Base-by-base conservation (phyloP, 2,888 invertebrate genomes). In the Lacanobia oleracea region DNA sequence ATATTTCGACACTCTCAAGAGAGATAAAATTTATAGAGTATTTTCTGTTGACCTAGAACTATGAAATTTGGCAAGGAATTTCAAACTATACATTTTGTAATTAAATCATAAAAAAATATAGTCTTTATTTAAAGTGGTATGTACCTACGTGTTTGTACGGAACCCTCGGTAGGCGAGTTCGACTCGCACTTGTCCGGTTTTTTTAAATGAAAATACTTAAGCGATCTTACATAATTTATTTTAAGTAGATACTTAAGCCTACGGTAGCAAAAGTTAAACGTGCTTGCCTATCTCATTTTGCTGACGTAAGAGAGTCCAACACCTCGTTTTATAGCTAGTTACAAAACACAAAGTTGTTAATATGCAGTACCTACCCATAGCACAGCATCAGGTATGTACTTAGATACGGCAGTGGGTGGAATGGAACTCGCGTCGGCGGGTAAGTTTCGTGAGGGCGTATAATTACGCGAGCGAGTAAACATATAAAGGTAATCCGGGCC, bases 401-500 rank as follows among this genome's bases (percentile, higher is more conserved):
- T 75, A 61, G 70, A 53, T 70, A 59, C 63, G 60, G 62, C 60
- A 77, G 72, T 61, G 82, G 75, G 76, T 79, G 65, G 75, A 75
- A 66, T 66, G 70, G 71, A 77, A 73, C 77, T 74, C 79, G 68
- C 74, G 73, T 72, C 84, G 79, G 79, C 77, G 88, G 91, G 88
- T 89, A 94, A 94, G 94, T 94, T 95, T 93, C 93, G 93, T 93
- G 94, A 92, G 95, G 93, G 93, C 91, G 95, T 94, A 94, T 95
- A 95, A 95, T 95, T 95, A 95, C 94, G 94, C 93, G 93, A 92
- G 92, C 93, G 94, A 92, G 94, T 94, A 95, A 95, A 95, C 95
- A 95, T 93, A 94, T 94, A 94, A 95, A 94, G 95, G 95, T 95
- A 95, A 95, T 95, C 95, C 95, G 94, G 94, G 94, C 91, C 93